Base-by-base conservation (phyloP, 1,140 invertebrate species). In the Mylabris phalerata region DNA sequence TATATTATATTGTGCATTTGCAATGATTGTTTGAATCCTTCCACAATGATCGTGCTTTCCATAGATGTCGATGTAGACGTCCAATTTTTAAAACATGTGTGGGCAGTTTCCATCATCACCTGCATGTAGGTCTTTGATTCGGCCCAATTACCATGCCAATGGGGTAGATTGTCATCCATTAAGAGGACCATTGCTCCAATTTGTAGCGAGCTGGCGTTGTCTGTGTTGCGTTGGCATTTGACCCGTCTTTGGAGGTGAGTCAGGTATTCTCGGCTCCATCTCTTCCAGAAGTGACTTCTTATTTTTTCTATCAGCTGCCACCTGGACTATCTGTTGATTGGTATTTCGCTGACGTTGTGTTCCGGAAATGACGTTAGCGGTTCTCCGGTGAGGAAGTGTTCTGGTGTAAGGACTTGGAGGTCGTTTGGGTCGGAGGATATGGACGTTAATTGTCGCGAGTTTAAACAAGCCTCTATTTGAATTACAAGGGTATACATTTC, bases 341-440 rank as follows among this genome's bases (percentile, higher is more conserved):
- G 63, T 4, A 43, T 2, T 9, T 65, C 24, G 9, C 2, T 39
- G 1, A 60, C 10, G 41, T 55, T 11, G 1, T 48, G 24, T 41
- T 67, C 63, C 26, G 64, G 59, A 10, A 67, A 7, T 1, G 63
- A 25, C 2, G 54, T 65, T 3, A 71, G 55, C 19, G 68, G 60
- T 27, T 57, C 48, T 5, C 73, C 72, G 49, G 72, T 73, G 7
- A 75, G 55, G 56, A 75, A 75, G 59, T 75, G 72, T n/a, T 59
- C 71, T 25, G 74, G 72, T 10, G 72, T 73, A 0, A 73, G 55
- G 9, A 44, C 10, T 4, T 19, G 4, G 7, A 62, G 38, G 47
- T 73, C 70, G 50, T 68, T 60, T 26, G 64, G 57, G 51, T 69
- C 60, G 13, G 38, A 56, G 10, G 62, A 62, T 13, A 72, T 19